These are phyloP conservation scores for Limonius californicus DNA, from an alignment of 1,140 invertebrate genomes.

Conservation along the genomic window DNA sequence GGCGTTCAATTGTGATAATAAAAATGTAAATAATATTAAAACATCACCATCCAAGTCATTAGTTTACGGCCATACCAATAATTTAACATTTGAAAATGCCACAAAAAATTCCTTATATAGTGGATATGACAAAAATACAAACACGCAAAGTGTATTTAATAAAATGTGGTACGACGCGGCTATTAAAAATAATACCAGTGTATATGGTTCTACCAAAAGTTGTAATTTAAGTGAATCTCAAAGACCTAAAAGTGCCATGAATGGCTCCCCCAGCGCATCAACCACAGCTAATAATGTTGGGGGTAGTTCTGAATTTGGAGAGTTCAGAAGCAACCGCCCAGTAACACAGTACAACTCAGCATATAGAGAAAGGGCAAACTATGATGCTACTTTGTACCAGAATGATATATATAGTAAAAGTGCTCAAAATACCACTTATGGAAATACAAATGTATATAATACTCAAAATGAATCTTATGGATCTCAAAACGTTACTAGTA, in stretches of 20 bases:
- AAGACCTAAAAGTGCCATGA: neutral
- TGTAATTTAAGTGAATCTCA: neutral
- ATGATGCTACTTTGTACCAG: neutral
- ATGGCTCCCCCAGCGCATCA: neutral
- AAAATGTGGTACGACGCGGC: conserved; percentile 48
- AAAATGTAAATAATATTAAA: conserved; percentile 20
- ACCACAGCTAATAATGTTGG: neutral
- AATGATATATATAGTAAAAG: neutral
- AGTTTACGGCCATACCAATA: conserved; percentile 21
- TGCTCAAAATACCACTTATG: neutral
- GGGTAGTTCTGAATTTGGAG: conserved; percentile 28
- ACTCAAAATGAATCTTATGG: neutral
- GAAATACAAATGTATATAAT: conserved; percentile 6
- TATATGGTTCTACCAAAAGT: neutral
- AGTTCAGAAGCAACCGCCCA: conserved; percentile 35
- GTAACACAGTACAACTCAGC: neutral
- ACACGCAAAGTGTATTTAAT: conserved; percentile 43
- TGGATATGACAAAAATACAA: neutral
- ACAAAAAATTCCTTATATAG: neutral
- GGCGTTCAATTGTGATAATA: conserved; percentile 18
- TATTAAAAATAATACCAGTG: conserved; percentile 8
- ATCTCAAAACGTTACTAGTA: neutral
- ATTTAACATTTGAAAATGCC: neutral
- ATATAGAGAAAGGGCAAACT: neutral
- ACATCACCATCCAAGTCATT: neutral